Evolutionary conservation across 1,140 invertebrate species (phyloP).

Genomic region (Tribolium castaneum): DNA sequence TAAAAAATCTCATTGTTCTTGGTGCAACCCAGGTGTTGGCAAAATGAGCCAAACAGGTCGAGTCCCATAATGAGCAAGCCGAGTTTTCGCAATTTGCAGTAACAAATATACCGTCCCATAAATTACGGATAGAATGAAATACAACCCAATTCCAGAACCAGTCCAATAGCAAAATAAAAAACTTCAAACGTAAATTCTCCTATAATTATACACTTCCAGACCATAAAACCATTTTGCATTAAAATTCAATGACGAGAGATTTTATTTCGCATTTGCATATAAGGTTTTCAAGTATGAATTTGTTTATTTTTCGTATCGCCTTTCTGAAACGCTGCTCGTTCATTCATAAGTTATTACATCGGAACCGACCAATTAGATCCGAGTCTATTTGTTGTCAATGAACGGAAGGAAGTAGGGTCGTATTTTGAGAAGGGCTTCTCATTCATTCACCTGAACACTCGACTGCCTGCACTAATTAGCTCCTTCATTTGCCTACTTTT

Average conservation of each 20-base stretch:
- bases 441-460: conserved; percentile 24
- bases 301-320: conserved; percentile 26
- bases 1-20: neutral
- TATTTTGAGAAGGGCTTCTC: conserved; percentile 30
- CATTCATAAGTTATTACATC: conserved; percentile 42
- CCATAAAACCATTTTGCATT: conserved; percentile 33
- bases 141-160: conserved; percentile 33
- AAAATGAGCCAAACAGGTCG: conserved; percentile 18
- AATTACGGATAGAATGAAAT: conserved; percentile 32
- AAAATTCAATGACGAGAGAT: conserved; percentile 35
- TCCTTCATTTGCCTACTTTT: conserved; percentile 20
- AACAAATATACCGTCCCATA: conserved; percentile 30
- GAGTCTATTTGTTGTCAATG: conserved; percentile 43
- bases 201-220: conserved; percentile 35
- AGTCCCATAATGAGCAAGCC: conserved; percentile 3
- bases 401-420: conserved; percentile 46
- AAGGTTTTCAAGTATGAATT: conserved; percentile 24
- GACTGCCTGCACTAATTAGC: neutral
- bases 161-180: conserved; percentile 26
- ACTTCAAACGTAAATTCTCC: conserved; percentile 28
- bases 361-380: conserved; percentile 39
- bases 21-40: neutral
- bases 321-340: conserved; percentile 14
- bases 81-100: conserved; percentile 35
- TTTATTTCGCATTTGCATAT: conserved; percentile 34